Conservation (phyloP, 2,888 invertebrate genomes). For the Dolomedes plantarius region DNA sequence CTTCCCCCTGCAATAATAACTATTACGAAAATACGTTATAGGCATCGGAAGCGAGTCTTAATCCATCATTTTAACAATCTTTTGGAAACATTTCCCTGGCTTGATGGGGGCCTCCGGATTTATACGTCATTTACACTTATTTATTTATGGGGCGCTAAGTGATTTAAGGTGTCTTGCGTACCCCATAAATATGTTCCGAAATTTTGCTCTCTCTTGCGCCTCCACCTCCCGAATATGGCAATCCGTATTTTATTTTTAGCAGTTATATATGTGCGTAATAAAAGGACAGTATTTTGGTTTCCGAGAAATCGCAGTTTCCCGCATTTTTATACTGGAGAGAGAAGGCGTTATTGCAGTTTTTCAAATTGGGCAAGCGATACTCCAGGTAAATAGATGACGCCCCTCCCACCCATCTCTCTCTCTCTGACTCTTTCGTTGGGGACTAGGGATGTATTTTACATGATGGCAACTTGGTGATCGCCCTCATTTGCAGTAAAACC, state of each 20-base stretch:
- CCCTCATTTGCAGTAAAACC: too few species aligned
- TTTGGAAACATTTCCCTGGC: constrained; percentile 30
- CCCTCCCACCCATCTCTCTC: too few species aligned
- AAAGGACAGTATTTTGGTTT: constrained; percentile 27
- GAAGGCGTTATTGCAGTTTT: background rate
- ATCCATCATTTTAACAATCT: constrained; percentile 60
- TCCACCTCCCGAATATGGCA: background rate
- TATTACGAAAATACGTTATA: background rate
- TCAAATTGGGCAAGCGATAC: constrained; percentile 25
- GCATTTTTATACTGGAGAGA: background rate
- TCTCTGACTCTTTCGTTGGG: too few species aligned
- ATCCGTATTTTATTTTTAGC: constrained; percentile 30
- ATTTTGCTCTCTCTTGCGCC: background rate
- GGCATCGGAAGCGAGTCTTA: background rate
- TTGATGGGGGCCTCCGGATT: constrained; percentile 47
- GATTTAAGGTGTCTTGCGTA: constrained; percentile 61
- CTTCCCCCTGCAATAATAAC: background rate
- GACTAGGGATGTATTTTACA: constrained; percentile 57
- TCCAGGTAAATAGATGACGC: constrained; percentile 25
- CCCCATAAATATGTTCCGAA: constrained; percentile 62
- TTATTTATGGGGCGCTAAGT: constrained; percentile 66
- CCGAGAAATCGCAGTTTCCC: background rate
- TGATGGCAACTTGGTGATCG: constrained; percentile 5
- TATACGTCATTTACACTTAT: constrained; percentile 66
- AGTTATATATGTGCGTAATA: constrained; percentile 32